A percentile compares a stretch with the other conserved stretches of the same genome.
Conservation (phyloP, 1,140 invertebrate species). For the Achroia grisella region DNA sequence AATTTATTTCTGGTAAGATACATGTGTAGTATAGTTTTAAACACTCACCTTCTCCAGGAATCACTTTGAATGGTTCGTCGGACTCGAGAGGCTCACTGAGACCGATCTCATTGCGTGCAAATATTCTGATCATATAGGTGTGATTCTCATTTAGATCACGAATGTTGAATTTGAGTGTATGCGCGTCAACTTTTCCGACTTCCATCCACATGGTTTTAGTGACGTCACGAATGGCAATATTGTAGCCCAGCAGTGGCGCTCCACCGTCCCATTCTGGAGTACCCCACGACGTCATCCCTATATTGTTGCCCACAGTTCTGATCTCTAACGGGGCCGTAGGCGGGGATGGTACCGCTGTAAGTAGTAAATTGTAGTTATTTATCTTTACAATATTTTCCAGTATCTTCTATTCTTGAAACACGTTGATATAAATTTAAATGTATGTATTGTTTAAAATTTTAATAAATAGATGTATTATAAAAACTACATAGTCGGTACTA, state of each 20-base stretch:
- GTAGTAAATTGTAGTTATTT: constrained; percentile 4
- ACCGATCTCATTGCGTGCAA: constrained; percentile 96
- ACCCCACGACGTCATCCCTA: constrained; percentile 93
- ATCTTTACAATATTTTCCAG: too few species aligned
- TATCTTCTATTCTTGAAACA: too few species aligned
- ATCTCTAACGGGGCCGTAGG: constrained; percentile 93
- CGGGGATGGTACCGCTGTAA: constrained; percentile 88
- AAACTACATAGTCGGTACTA: too few species aligned
- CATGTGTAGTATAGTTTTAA: too few species aligned
- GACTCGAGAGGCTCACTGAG: constrained; percentile 94
- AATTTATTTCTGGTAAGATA: too few species aligned
- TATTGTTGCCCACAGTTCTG: constrained; percentile 85
- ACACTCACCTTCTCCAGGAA: constrained; percentile 83
- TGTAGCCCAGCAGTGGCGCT: constrained; percentile 91
- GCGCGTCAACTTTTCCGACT: constrained; percentile 88
- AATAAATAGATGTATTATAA: too few species aligned
- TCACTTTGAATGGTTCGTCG: constrained; percentile 91
- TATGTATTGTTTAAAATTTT: too few species aligned
- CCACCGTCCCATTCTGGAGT: constrained; percentile 95
- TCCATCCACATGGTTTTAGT: constrained; percentile 98
- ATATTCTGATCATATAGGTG: constrained; percentile 92
- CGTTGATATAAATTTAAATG: too few species aligned
- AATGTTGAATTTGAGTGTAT: constrained; percentile 88
- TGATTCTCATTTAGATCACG: constrained; percentile 91
- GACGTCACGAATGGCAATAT: constrained; percentile 92